Evolutionary conservation across 2,113 vertebrate species (phyloP), one percentile per base, ranked within the genome.

Genomic region (Zosterops lateralis): DNA sequence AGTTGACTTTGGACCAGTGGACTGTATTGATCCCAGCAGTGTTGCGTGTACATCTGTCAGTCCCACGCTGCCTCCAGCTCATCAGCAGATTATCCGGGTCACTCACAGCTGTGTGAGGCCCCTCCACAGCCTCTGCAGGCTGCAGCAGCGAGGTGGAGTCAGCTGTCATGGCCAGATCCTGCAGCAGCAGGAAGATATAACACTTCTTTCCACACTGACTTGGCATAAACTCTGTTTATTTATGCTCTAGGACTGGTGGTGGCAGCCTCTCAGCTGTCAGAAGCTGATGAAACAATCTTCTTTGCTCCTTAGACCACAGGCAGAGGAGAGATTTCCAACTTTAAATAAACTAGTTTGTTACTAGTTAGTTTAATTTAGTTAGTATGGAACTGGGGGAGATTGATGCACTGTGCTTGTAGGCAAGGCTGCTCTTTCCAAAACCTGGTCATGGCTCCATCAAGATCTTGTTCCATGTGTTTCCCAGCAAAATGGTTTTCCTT

Each of bases 31-130:
- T 89, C 88, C 61, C 44, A 74, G 77, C 34, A 36, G 70, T 22
- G 73, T 4, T 95, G 56, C 15, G 12, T 26, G 89, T 88, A 64
- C 77, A 57, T 67, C 96, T 95, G 90, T 79, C 93, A 94, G 58
- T 45, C 16, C 56, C 73, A 8, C 0, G 53, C 87, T 84, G 32
- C 29, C 62, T 76, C 21, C 54, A 45, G 75, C 53, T 48, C 68
- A 60, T 58, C 73, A 51, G 84, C 68, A 92, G 31, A 40, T 83
- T 57, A n/a, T 89, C n/a, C 77, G 50, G 6, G 7, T 64, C 77
- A 60, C 3, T 77, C 80, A 51, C 2, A 6, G 51, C 68, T 83
- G 32, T 8, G 76, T 40, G 83, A 28, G 50, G 50, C 28, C 25
- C 28, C 70, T 71, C 42, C 65, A 12, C 7, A 73, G 53, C 10